Evolutionary conservation across 1,140 invertebrate genomes (phyloP).

Genomic region (Oscheius sp.): DNA sequence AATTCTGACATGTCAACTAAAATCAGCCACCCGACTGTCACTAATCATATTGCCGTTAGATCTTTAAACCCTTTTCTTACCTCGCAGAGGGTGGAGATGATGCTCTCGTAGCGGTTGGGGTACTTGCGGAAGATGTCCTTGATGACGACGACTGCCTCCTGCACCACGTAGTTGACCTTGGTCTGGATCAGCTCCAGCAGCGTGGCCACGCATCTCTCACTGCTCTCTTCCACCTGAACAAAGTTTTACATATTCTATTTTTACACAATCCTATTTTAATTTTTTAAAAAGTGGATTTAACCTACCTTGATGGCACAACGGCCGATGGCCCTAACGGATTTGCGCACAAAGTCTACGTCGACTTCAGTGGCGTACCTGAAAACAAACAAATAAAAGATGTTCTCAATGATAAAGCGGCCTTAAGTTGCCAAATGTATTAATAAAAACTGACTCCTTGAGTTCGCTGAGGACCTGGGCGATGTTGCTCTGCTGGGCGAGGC

Average conservation of each 20-base stretch:
- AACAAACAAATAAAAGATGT: slow-evolving; percentile 60
- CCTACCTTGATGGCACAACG: slow-evolving; percentile 92
- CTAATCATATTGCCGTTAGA: background rate
- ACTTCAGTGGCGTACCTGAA: slow-evolving; percentile 98
- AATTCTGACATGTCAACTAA: too few species aligned
- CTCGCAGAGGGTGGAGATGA: slow-evolving; percentile 97
- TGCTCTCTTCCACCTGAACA: slow-evolving; percentile 79
- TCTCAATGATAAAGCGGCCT: background rate
- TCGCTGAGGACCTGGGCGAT: slow-evolving; percentile 97
- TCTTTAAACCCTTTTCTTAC: background rate
- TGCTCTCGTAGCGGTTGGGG: slow-evolving; percentile 99
- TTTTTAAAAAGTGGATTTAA: background rate
- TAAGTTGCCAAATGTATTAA: too few species aligned
- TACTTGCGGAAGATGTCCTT: slow-evolving; percentile 99
- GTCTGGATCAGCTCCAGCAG: slow-evolving; percentile 98
- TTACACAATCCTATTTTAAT: too few species aligned
- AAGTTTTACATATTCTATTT: background rate
- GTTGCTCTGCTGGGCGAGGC: slow-evolving; percentile 92
- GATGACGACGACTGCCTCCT: slow-evolving; percentile 99
- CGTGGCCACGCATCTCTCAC: slow-evolving; percentile 95
- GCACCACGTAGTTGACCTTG: slow-evolving; percentile 98
- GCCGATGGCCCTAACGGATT: slow-evolving; percentile 95
- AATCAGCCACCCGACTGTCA: too few species aligned
- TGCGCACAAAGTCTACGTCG: slow-evolving; percentile 99
- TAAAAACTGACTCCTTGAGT: slow-evolving; percentile 91